Evolutionary conservation across 2,113 vertebrate species (phyloP).

Genomic region (Psammodynastes pulverulentus): DNA sequence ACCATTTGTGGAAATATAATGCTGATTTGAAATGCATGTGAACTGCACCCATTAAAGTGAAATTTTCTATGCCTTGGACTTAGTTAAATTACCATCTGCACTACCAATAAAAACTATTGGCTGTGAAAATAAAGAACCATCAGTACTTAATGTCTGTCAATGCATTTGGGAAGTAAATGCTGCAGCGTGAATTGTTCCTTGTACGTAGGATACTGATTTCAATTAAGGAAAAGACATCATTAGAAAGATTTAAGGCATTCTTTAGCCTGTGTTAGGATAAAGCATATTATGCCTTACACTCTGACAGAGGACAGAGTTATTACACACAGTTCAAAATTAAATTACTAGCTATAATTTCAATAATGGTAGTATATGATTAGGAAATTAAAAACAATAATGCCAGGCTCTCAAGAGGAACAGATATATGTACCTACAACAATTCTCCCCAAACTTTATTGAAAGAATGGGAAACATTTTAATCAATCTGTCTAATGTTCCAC

Average conservation of each 20-base stretch:
- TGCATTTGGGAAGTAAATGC: not conserved
- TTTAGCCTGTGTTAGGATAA: not conserved
- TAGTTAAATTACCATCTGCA: constrained; percentile 23
- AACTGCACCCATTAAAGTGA: constrained; percentile 11
- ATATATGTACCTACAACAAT: not conserved
- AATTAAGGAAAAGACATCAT: constrained; percentile 4
- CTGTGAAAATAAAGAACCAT: constrained; percentile 7
- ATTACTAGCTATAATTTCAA: not conserved
- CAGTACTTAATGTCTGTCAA: not conserved
- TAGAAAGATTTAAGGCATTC: constrained; percentile 2
- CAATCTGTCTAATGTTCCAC: not conserved
- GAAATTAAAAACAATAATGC: not conserved
- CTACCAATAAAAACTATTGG: not conserved
- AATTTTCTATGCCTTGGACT: not conserved
- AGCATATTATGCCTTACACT: not conserved
- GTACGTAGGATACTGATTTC: not conserved
- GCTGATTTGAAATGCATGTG: constrained; percentile 5
- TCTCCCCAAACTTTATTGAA: not conserved
- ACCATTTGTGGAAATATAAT: not conserved
- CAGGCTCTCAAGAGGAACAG: not conserved
- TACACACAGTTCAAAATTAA: not conserved
- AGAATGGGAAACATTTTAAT: not conserved
- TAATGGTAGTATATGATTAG: not conserved
- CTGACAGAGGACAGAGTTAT: constrained; percentile 13
- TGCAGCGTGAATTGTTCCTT: not conserved